Evolutionary conservation across 2,113 vertebrate genomes (phyloP), one percentile per base, ranked within the genome.

Genomic region (Eublepharis macularius): DNA sequence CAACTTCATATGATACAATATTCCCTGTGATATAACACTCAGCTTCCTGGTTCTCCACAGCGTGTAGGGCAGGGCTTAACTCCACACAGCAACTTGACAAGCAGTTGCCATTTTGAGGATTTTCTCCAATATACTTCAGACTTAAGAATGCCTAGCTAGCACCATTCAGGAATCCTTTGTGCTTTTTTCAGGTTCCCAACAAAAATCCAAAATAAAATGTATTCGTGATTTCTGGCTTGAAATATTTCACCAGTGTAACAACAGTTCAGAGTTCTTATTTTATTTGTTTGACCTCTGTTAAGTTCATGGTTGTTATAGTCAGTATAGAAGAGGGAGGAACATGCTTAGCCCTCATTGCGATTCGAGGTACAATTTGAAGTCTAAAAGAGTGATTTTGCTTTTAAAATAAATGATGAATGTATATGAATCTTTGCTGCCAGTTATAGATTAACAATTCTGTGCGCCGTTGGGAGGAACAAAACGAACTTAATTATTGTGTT

Each of bases 401-500:
- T 86, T 63, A 63, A 63, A 63, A 93, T 91, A 93, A 94, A 95
- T 92, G 95, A 96, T 95, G 92, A 94, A 93, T 93, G 94, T 86
- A 24, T 86, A 93, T 89, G 93, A 95, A 96, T 95, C 94, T 95
- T 69, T 92, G 93, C 72, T 89, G 91, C 94, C 94, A 88, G 94
- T 93, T 94, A 94, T 95, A 94, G 84, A 93, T 95, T 90, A 96
- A 94, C 88, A 91, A 74, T 88, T 84, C 83, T 83, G 86, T 88
- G 79, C 86, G 79, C 86, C 90, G 89, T 3, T 87, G 93, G 93
- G 91, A 92, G 94, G 95, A 96, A 96, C 94, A 96, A 96, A 96
- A 94, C 95, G 90, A 95, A 94, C 93, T 93, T 90, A 90, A 90
- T 94, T 91, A 95, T 84, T 93, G 66, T 66, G n/a, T 94, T 95